phyloP scores from a whole-genome alignment of 2,888 invertebrate species.

The Thereva unica region DNA sequence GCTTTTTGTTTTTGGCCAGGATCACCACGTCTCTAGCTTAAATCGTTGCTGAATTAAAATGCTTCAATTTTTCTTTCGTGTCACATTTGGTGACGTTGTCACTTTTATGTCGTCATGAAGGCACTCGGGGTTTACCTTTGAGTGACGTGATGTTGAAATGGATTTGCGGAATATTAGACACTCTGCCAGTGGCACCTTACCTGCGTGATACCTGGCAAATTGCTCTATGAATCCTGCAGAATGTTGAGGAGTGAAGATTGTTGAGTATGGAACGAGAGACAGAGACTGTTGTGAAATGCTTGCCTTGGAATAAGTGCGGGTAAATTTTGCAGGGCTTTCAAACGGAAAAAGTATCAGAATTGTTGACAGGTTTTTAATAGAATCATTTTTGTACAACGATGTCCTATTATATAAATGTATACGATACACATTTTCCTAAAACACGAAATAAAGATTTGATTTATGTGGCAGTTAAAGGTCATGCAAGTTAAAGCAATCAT shows the following conservation, averaged over 20 bases:
- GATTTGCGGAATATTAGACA: conserved; percentile 16
- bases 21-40: neutral
- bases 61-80: conserved; percentile 28
- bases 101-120: conserved; percentile 9
- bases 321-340: too few relatives aligned
- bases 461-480: too few relatives aligned
- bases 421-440: too few relatives aligned
- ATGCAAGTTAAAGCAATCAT: too few relatives aligned
- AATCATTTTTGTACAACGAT: too few relatives aligned
- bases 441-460: too few relatives aligned
- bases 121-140: conserved; percentile 9
- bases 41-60: conserved; percentile 19
- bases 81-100: conserved; percentile 18
- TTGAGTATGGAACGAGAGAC: neutral
- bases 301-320: too few relatives aligned
- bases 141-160: conserved; percentile 26
- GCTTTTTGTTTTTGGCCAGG: neutral
- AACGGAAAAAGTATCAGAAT: too few relatives aligned
- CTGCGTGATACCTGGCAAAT: conserved; percentile 21
- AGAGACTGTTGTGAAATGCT: too few relatives aligned
- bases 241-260: conserved; percentile 1
- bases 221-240: conserved; percentile 11
- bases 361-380: too few relatives aligned
- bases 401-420: too few relatives aligned
- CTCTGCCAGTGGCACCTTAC: conserved; percentile 17